These are phyloP conservation scores for Halichondria panicea DNA, from an alignment of 37 sponge, comb jelly and placozoan species.

Conservation along the genomic window DNA sequence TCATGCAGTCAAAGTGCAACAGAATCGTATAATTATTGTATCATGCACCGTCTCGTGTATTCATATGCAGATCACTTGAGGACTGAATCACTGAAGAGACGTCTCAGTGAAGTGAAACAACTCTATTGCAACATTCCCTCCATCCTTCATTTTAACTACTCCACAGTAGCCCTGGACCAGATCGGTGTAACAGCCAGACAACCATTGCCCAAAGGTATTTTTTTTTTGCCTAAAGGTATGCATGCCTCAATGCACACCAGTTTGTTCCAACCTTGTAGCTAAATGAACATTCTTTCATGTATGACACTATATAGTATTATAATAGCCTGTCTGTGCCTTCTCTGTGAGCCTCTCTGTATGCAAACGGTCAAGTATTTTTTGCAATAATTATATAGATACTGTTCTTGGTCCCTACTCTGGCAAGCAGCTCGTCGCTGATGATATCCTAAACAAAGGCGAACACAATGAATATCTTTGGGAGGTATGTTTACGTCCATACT, in stretches of 20 bases:
- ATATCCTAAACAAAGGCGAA: slow-evolving; percentile 4
- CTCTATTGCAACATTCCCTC: slow-evolving; percentile 52
- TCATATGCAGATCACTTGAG: slow-evolving; percentile 44
- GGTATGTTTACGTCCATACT: slow-evolving; percentile 35
- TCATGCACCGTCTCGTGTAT: no score
- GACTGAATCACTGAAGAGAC: slow-evolving; percentile 25
- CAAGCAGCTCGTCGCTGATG: slow-evolving; percentile 17
- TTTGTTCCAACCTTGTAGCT: no score
- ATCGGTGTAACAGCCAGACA: slow-evolving; percentile 53
- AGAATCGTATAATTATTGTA: no score
- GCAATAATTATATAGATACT: slow-evolving; percentile 34
- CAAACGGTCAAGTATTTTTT: background rate
- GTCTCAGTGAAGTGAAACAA: slow-evolving; percentile 32
- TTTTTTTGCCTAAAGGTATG: background rate
- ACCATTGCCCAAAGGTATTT: slow-evolving; percentile 47
- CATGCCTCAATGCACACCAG: no score
- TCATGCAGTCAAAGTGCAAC: no score
- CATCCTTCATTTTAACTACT: slow-evolving; percentile 44
- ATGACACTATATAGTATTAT: background rate
- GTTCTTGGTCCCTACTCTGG: slow-evolving; percentile 59
- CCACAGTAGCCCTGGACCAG: slow-evolving; percentile 37
- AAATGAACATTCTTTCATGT: background rate
- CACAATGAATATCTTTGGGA: slow-evolving; percentile 62
- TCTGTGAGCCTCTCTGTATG: no score
- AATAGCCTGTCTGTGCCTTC: background rate